A percentile compares a stretch with the other conserved stretches of the same genome.
Conservation (phyloP, 2,888 invertebrate genomes). For the Synergus laeviventris region DNA sequence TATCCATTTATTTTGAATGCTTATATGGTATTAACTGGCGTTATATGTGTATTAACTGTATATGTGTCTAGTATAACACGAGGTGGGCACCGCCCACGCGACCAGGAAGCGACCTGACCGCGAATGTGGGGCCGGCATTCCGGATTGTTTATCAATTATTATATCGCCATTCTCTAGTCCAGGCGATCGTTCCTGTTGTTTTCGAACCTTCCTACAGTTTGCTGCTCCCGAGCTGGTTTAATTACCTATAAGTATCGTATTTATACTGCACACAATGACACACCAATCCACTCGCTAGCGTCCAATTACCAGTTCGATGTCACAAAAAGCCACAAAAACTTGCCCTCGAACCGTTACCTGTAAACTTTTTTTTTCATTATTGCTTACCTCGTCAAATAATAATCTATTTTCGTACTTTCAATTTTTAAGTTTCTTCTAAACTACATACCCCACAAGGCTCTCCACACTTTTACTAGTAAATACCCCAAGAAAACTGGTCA, state of each 20-base stretch:
- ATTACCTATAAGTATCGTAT: constrained; percentile 43
- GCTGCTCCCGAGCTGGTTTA: constrained; percentile 40
- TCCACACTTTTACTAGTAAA: too few relatives aligned
- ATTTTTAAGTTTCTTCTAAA: background rate
- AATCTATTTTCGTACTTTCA: background rate
- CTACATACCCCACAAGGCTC: too few relatives aligned
- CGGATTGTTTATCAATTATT: constrained; percentile 65
- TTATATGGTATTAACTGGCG: too few relatives aligned
- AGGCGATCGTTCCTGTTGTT: constrained; percentile 41
- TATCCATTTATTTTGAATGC: background rate
- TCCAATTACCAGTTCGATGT: constrained; percentile 36
- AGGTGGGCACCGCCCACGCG: constrained; percentile 60
- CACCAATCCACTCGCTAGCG: constrained; percentile 26
- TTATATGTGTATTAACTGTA: background rate
- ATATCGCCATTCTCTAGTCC: constrained; percentile 51
- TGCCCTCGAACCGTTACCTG: constrained; percentile 17
- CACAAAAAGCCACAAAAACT: constrained; percentile 35
- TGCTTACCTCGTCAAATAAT: background rate
- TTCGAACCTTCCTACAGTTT: constrained; percentile 45
- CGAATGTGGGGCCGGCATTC: constrained; percentile 54
- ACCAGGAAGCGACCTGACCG: constrained; percentile 57
- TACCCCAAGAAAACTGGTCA: too few relatives aligned
- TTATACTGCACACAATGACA: constrained; percentile 36
- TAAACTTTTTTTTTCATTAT: constrained; percentile 7
- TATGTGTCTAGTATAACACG: constrained; percentile 43